A percentile compares a stretch with the other conserved stretches of the same genome.
Conservation (phyloP, 2,113 vertebrate species). For the Himantopus leucocephalus region DNA sequence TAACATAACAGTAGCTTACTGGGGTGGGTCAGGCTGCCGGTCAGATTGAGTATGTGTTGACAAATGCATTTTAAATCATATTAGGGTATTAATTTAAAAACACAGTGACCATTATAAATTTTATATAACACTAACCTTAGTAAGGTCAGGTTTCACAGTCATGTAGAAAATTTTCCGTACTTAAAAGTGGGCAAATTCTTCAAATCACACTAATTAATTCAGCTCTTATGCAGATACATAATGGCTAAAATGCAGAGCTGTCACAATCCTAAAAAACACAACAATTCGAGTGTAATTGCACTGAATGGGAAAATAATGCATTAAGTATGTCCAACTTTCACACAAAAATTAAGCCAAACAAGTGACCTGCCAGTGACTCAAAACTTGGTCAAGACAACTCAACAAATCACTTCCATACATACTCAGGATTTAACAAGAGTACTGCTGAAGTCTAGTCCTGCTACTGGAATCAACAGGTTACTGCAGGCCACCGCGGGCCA, state of each 20-base stretch:
- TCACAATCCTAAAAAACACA: not conserved
- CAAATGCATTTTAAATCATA: not conserved
- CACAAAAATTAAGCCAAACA: not conserved
- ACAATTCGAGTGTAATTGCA: not conserved
- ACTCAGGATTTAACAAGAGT: not conserved
- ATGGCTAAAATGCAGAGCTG: not conserved
- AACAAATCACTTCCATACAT: accelerated
- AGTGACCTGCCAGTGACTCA: not conserved
- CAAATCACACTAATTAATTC: not conserved
- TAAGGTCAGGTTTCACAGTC: not conserved
- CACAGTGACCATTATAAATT: not conserved
- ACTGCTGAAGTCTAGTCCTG: not conserved
- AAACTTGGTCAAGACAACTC: not conserved
- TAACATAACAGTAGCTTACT: not conserved
- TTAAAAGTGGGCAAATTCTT: not conserved
- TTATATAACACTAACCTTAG: not conserved
- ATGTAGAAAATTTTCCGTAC: not conserved
- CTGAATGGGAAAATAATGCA: not conserved
- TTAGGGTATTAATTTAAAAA: not conserved
- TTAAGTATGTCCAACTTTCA: not conserved
- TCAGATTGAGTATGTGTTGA: not conserved
- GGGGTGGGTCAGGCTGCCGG: not conserved
- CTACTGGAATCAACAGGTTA: not conserved
- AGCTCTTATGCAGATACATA: not conserved
- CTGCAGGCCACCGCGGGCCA: not conserved